Evolutionary conservation across 2,888 invertebrate species (phyloP), one percentile per base, ranked within the genome.

Genomic region (Hemistola chrysoprasaria): DNA sequence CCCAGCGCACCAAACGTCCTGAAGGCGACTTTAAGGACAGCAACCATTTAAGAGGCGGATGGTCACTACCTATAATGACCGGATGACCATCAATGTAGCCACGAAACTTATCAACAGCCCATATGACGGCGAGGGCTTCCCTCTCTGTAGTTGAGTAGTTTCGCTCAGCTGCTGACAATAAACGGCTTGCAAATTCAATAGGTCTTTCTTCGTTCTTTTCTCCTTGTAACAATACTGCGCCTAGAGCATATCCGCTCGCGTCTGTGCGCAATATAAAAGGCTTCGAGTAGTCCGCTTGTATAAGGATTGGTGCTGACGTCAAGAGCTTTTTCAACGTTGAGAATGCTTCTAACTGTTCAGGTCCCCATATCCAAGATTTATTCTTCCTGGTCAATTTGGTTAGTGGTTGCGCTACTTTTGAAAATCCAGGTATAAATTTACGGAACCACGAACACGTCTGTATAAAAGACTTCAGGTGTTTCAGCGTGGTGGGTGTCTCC

Each of bases 381-480:
- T 38, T 46, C 22, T 76, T 72, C 6, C 47, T 57, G 7, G 65
- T 65, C 0, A 72, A 37, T 1, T 31, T 11, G 0, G 64, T 67
- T 2, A 61, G 39, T 1, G 72, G 70, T 31, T 65, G 38, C 0
- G 66, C 56, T n/a, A n/a, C n/a, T n/a, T n/a, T n/a, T n/a, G n/a
- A n/a, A n/a, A n/a, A n/a, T n/a, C n/a, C n/a, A n/a, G n/a, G n/a
- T n/a, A n/a, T n/a, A n/a, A n/a, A n/a, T n/a, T n/a, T n/a, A n/a
- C n/a, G n/a, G n/a, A n/a, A n/a, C n/a, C n/a, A n/a, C n/a, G n/a
- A 65, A 38, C 66, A 67, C 0, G 53, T 64, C 33, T 56, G 56
- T 0, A 62, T 11, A 11, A 62, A 62, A 0, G 53, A 37, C 4
- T 32, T 29, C 2, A 60, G 29, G 0, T 59, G 55, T 22, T 54